Conservation (phyloP, 1,140 invertebrate species). For the Scaptodrosophila lebanonensis region DNA sequence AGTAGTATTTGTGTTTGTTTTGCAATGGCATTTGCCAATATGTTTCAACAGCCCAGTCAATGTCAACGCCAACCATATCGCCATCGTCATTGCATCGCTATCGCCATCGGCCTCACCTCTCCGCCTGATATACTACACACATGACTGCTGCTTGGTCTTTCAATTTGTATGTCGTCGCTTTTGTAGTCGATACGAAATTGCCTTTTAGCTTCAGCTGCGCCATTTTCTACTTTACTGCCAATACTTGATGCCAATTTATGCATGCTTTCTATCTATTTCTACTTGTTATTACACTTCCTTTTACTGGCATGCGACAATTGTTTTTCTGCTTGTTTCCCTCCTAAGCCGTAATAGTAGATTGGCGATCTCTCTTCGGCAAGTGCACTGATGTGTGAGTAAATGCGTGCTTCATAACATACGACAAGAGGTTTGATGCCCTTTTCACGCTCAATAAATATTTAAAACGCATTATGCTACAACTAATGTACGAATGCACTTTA, state of each 20-base stretch:
- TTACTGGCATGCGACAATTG: neutral
- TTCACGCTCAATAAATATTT: too few relatives aligned
- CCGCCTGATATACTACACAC: too few relatives aligned
- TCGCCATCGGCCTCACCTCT: too few relatives aligned
- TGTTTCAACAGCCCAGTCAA: constrained; percentile 24
- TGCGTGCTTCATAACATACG: too few relatives aligned
- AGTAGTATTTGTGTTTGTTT: constrained; percentile 44
- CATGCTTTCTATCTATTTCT: constrained; percentile 12
- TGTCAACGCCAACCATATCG: too few relatives aligned
- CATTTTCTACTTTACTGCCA: constrained; percentile 23
- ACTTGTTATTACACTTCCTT: neutral
- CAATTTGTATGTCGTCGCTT: constrained; percentile 31
- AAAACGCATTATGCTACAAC: too few relatives aligned
- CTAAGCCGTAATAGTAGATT: constrained; percentile 23
- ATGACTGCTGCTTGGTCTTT: constrained; percentile 1
- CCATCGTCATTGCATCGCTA: too few relatives aligned
- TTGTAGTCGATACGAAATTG: constrained; percentile 23
- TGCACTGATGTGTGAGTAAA: too few relatives aligned
- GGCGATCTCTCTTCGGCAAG: too few relatives aligned
- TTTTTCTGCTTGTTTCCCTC: neutral
- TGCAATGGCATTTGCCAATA: constrained; percentile 66
- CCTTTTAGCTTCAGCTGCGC: constrained; percentile 37
- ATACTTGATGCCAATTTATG: constrained; percentile 39
- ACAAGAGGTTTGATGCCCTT: too few relatives aligned
- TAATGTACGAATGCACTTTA: too few relatives aligned